phyloP scores from a whole-genome alignment of 2,888 invertebrate genomes.

The Hypomecis punctinalis region DNA sequence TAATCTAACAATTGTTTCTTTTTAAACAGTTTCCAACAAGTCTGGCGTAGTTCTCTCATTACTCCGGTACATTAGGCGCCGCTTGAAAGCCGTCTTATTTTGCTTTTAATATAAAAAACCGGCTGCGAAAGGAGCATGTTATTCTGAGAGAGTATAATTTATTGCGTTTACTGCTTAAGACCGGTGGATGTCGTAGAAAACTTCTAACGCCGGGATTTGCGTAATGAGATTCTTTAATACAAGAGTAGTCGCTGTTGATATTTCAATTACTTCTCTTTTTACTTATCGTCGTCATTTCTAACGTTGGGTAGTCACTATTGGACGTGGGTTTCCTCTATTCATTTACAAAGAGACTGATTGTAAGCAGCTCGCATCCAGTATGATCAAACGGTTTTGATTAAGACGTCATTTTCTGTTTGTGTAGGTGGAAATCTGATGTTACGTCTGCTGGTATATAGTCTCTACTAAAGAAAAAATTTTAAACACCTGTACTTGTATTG shows the following conservation, averaged over 20 bases:
- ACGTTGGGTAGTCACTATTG: too few species aligned
- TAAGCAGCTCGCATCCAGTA: too few species aligned
- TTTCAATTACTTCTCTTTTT: background rate
- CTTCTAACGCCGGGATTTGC: conserved; percentile 41
- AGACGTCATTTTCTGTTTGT: too few species aligned
- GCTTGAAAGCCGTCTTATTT: conserved; percentile 35
- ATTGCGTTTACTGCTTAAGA: conserved; percentile 57
- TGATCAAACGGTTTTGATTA: too few species aligned
- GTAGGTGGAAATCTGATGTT: too few species aligned
- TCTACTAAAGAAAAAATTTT: too few species aligned
- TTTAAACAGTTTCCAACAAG: conserved; percentile 25
- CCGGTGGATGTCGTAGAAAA: conserved; percentile 54
- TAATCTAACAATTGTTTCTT: conserved; percentile 33
- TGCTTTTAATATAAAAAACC: conserved; percentile 51
- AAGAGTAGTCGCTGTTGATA: conserved; percentile 5
- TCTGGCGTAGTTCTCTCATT: conserved; percentile 46
- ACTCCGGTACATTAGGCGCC: conserved; percentile 59
- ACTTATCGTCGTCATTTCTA: too few species aligned
- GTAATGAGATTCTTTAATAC: conserved; percentile 22
- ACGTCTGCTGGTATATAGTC: too few species aligned
- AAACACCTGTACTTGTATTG: too few species aligned
- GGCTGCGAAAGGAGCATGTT: conserved; percentile 54
- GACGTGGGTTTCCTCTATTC: too few species aligned
- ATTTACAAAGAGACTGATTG: too few species aligned
- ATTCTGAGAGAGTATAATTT: conserved; percentile 67